These are phyloP conservation scores for Polypterus bichir DNA, from an alignment of 2,113 vertebrate genomes.

Conservation along the genomic window DNA sequence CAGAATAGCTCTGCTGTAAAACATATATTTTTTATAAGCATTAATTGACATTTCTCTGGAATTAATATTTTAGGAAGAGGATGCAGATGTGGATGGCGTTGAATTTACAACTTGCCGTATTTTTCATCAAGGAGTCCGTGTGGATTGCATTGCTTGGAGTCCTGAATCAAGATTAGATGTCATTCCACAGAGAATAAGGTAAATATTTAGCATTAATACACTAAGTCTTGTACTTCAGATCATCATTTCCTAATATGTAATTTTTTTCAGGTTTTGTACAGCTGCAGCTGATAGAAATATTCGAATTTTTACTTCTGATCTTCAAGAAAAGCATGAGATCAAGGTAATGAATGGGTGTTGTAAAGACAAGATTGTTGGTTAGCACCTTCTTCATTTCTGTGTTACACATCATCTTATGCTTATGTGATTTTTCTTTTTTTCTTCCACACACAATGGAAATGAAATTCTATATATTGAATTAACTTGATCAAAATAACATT, in stretches of 20 bases:
- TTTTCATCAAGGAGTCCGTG: conserved; percentile 71
- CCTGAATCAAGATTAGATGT: conserved; percentile 77
- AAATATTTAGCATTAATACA: conserved; percentile 7
- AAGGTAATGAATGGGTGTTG: conserved; percentile 55
- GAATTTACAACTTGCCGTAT: conserved; percentile 69
- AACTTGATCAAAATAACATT: no score
- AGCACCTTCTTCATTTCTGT: no score
- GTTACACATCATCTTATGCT: no score
- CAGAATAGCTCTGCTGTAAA: no score
- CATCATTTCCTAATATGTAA: background rate
- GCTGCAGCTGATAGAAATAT: conserved; percentile 77
- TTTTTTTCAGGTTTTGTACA: conserved; percentile 71
- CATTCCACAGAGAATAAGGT: conserved; percentile 70
- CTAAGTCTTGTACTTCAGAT: conserved; percentile 13
- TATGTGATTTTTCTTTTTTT: no score
- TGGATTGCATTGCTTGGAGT: conserved; percentile 85
- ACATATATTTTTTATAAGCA: no score
- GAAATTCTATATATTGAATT: no score
- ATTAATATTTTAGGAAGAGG: conserved; percentile 67
- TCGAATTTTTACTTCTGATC: conserved; percentile 78
- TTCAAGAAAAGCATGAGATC: conserved; percentile 73
- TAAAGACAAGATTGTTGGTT: no score
- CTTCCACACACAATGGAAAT: no score
- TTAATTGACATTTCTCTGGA: background rate
- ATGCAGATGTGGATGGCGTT: conserved; percentile 69